A percentile compares a stretch with the other conserved stretches of the same genome.
phyloP scores from a whole-genome alignment of 2,888 invertebrate genomes.

The Fissipunctia ypsillon region DNA sequence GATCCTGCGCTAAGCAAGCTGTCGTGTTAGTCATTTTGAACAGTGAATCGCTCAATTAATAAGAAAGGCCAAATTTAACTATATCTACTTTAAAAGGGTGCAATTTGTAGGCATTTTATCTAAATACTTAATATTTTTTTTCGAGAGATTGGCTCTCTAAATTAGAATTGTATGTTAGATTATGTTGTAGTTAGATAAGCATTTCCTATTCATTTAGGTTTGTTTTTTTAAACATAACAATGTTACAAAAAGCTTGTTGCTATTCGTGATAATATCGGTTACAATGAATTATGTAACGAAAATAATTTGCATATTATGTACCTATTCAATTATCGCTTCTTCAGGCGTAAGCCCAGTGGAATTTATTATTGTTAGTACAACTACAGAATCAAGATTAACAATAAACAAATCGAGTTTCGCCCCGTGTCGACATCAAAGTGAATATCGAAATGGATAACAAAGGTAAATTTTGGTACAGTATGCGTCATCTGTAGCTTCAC shows the following conservation, averaged over 20 bases:
- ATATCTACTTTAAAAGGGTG: not conserved
- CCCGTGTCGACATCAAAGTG: not conserved
- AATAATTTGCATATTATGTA: constrained; percentile 34
- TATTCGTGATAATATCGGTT: not conserved
- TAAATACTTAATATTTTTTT: not conserved
- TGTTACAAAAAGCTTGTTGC: not conserved
- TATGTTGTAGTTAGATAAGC: not conserved
- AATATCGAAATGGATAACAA: not conserved
- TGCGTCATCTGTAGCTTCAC: not conserved
- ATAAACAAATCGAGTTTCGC: constrained; percentile 25
- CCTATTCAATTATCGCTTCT: constrained; percentile 20
- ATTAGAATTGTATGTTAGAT: not conserved
- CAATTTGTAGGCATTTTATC: not conserved
- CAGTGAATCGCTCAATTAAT: not conserved
- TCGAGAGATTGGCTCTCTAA: too few species aligned
- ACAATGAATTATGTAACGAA: constrained; percentile 44
- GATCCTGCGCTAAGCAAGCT: not conserved
- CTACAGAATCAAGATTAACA: constrained; percentile 14
- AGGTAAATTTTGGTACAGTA: not conserved
- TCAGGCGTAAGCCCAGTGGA: constrained; percentile 11
- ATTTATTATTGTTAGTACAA: constrained; percentile 37
- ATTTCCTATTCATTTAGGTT: not conserved
- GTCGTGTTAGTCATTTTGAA: not conserved
- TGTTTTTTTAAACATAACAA: too few species aligned
- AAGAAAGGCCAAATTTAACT: not conserved